phyloP scores from a whole-genome alignment of 2,797 vertebrate genomes.

The Mormyrus hasselquistii region DNA sequence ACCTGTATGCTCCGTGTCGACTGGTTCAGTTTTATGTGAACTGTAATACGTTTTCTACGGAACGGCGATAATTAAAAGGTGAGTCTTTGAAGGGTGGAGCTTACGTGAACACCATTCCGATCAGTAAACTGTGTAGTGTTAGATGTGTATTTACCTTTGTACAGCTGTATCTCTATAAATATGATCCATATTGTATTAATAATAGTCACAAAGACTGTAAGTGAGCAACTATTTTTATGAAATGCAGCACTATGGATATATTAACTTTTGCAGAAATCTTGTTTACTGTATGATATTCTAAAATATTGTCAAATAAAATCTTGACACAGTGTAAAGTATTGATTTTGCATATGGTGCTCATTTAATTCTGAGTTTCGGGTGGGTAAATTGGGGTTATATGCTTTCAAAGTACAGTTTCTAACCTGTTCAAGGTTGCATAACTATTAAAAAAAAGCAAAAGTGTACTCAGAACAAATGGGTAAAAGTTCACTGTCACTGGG shows the following conservation, averaged over 20 bases:
- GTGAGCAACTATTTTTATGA: constrained; percentile 99
- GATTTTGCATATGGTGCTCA: constrained; percentile 28
- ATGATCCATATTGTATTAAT: constrained; percentile 92
- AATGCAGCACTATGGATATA: constrained; percentile 98
- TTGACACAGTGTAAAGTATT: constrained; percentile 55
- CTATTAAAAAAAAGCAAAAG: background rate
- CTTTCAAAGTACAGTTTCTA: background rate
- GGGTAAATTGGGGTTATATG: background rate
- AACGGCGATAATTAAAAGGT: constrained; percentile 27
- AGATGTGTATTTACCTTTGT: constrained; percentile 88
- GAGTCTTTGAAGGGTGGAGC: constrained; percentile 65
- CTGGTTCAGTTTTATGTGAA: constrained; percentile 72
- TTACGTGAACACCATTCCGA: constrained; percentile 71
- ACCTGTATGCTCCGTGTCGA: constrained; percentile 67
- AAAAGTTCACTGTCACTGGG: background rate
- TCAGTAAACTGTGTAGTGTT: constrained; percentile 93
- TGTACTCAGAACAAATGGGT: background rate
- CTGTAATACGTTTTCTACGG: constrained; percentile 63
- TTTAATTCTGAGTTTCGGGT: constrained; percentile 17
- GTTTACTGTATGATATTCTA: constrained; percentile 99
- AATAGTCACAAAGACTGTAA: constrained; percentile 97
- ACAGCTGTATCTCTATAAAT: constrained; percentile 94
- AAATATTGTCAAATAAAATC: constrained; percentile 94
- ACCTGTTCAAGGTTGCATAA: background rate
- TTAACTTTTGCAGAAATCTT: constrained; percentile 99